Conservation (phyloP, 1,140 invertebrate genomes). For the Alviniconcha marisindica region DNA sequence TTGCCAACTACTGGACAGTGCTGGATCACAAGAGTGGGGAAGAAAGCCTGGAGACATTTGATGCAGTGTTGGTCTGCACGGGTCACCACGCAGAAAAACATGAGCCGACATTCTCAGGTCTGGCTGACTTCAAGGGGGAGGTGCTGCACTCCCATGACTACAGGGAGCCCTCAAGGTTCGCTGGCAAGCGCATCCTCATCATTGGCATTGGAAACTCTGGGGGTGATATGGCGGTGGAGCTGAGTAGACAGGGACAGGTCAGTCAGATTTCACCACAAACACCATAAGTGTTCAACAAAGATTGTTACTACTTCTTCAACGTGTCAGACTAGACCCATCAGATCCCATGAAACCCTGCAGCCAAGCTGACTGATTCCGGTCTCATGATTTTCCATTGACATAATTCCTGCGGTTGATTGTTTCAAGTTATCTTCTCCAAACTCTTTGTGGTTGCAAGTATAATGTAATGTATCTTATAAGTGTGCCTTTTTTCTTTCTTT, state of each 20-base stretch:
- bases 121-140: slow-evolving; percentile 75
- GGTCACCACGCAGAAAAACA: slow-evolving; percentile 75
- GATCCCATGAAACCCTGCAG: too few species aligned
- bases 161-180: slow-evolving; percentile 66
- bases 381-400: too few species aligned
- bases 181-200: slow-evolving; percentile 76
- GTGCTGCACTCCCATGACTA: slow-evolving; percentile 77
- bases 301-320: too few species aligned
- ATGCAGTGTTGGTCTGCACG: slow-evolving; percentile 72
- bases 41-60: slow-evolving; percentile 61
- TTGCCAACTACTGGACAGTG: neutral
- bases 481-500: too few species aligned
- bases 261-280: too few species aligned
- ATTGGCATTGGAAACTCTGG: slow-evolving; percentile 80
- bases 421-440: too few species aligned
- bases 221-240: slow-evolving; percentile 76
- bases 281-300: too few species aligned
- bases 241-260: slow-evolving; percentile 61
- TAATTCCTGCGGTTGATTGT: too few species aligned
- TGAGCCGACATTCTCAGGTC: slow-evolving; percentile 70
- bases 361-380: too few species aligned
- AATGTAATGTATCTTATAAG: too few species aligned
- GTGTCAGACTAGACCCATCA: too few species aligned
- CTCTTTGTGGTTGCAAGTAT: too few species aligned
- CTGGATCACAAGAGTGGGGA: slow-evolving; percentile 8